Evolutionary conservation across 2,113 vertebrate genomes (phyloP), one percentile per base, ranked within the genome.

Genomic region (Tympanuchus pallidicinctus): DNA sequence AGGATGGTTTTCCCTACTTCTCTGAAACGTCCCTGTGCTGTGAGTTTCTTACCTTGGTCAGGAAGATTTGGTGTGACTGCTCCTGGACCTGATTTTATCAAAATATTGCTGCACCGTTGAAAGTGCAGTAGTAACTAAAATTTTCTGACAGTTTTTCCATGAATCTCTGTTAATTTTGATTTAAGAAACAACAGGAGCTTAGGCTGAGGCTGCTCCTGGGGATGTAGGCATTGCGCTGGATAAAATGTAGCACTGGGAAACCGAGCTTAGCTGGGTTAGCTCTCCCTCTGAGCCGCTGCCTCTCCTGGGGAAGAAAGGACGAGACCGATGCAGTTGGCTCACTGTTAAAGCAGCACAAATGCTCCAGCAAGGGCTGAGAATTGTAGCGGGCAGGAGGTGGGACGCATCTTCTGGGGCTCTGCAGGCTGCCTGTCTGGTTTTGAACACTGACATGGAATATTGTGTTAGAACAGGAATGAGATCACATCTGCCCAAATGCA

Each of bases 221-320:
- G 0, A 1, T 2, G 1, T 40, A 42, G 24, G 6, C 20, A 4
- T 28, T 48, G 6, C 47, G 34, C 25, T 73, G 30, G 34, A 18
- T 91, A 47, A 63, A 64, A 30, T 74, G 59, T 42, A 71, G 34
- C 30, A 19, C 0, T 57, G 72, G 60, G 48, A 82, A 90, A 45
- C 5, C 8, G 76, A 65, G 8, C 25, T 27, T 70, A 79, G 7
- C n/a, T 88, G 22, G 19, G 73, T 86, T 63, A 30, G 13, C 17
- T 63, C 15, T 21, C 76, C 10, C 11, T 60, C 19, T 75, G 64
- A 11, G 11, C 54, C 4, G 1, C 22, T 16, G 8, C 11, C 18
- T 87, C 34, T 60, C 21, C 47, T n/a, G 19, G 25, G 82, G 70
- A 30, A 13, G 88, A 52, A 85, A n/a, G 17, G 17, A 11, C 28